A percentile compares a stretch with the other conserved stretches of the same genome.
These are phyloP conservation scores for Plebejus argus DNA, from an alignment of 2,888 invertebrate genomes.

Conservation along the genomic window DNA sequence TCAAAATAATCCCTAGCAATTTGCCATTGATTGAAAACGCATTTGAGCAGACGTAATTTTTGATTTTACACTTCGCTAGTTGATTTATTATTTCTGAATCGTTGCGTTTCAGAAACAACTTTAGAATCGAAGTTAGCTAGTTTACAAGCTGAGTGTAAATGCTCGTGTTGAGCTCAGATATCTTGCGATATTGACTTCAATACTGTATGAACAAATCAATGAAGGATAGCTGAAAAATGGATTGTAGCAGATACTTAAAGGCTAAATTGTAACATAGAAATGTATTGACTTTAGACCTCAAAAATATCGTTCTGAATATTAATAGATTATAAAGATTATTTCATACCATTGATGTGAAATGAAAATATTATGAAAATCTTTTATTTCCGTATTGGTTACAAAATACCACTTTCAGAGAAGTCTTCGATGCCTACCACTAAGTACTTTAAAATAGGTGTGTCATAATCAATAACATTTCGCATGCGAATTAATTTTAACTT, in stretches of 20 bases:
- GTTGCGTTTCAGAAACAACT: slow-evolving; percentile 6
- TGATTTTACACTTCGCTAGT: slow-evolving; percentile 15
- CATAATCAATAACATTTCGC: background rate
- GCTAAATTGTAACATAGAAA: background rate
- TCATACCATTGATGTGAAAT: too few relatives aligned
- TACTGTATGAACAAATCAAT: background rate
- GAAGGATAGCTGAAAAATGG: background rate
- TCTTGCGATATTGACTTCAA: background rate
- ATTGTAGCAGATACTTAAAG: background rate
- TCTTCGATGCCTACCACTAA: background rate
- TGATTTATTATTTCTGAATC: slow-evolving; percentile 21
- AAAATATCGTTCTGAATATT: background rate
- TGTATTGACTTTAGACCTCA: background rate
- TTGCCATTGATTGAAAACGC: slow-evolving; percentile 14
- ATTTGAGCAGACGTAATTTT: slow-evolving; percentile 17
- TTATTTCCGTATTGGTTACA: too few relatives aligned
- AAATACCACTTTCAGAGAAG: background rate
- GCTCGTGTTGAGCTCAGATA: background rate
- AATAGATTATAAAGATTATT: too few relatives aligned
- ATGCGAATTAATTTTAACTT: background rate
- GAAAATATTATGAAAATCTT: too few relatives aligned
- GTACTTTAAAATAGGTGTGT: background rate
- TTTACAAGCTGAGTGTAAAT: slow-evolving; percentile 4
- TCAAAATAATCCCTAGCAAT: slow-evolving; percentile 6
- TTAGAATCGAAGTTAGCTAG: background rate